A percentile compares a stretch with the other conserved stretches of the same genome.
These are phyloP conservation scores for Brachystomella parvula DNA, from an alignment of 1,140 invertebrate genomes.

Conservation along the genomic window DNA sequence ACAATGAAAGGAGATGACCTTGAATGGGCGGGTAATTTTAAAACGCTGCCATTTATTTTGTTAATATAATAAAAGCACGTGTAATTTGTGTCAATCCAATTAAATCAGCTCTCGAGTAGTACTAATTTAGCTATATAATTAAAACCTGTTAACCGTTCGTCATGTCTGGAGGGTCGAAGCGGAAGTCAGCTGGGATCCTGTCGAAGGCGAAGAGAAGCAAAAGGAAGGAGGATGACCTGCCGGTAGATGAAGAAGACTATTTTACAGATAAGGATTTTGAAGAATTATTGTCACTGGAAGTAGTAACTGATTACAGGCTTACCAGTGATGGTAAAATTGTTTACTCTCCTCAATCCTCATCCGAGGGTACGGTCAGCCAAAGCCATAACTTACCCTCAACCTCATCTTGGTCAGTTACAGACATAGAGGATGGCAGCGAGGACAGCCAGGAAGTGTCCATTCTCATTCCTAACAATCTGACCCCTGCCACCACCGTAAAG, in stretches of 20 bases:
- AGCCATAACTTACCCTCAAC: no score
- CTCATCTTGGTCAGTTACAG: slow-evolving; percentile 1
- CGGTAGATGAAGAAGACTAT: slow-evolving; percentile 27
- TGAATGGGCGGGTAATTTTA: no score
- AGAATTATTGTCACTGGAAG: slow-evolving; percentile 32
- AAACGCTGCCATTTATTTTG: no score
- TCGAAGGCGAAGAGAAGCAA: slow-evolving; percentile 8
- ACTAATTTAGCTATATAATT: neutral
- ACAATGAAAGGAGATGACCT: no score
- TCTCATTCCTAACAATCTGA: no score
- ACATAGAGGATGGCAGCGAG: neutral
- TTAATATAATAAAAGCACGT: no score
- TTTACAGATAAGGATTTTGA: slow-evolving; percentile 32
- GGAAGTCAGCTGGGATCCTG: neutral
- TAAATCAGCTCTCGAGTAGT: no score
- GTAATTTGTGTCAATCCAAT: no score
- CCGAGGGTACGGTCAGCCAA: neutral
- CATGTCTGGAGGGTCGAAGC: neutral
- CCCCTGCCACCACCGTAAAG: neutral
- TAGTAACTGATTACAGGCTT: slow-evolving; percentile 30
- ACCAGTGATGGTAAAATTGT: neutral
- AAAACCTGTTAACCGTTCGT: neutral
- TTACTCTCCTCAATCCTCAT: neutral
- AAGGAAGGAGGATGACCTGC: slow-evolving; percentile 25
- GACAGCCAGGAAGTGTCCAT: neutral